Percentiles rank a stretch among this genome's conserved stretches.
These are phyloP conservation scores for Tenthredo notha DNA, from an alignment of 2,888 invertebrate genomes.

Conservation along the genomic window DNA sequence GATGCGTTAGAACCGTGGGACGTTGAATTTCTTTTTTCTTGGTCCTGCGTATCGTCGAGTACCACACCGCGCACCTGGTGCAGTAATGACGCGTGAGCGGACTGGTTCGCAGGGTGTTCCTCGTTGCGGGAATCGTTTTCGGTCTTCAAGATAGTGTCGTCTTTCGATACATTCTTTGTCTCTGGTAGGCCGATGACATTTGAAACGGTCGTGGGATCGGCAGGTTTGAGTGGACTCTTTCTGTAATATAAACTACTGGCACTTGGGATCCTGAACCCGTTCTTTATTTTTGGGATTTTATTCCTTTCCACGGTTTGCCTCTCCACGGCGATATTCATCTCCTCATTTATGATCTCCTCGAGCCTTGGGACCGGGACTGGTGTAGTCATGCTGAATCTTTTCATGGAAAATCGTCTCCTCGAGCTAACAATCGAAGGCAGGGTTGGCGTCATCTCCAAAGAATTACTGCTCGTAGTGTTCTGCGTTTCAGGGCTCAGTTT, in stretches of 20 bases:
- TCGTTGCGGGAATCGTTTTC: slow-evolving; percentile 51
- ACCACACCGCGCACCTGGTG: slow-evolving; percentile 56
- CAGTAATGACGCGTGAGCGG: slow-evolving; percentile 65
- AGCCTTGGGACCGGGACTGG: slow-evolving; percentile 60
- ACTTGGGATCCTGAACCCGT: slow-evolving; percentile 64
- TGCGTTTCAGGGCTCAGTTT: slow-evolving; percentile 80
- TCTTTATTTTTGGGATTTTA: slow-evolving; percentile 70
- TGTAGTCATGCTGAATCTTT: slow-evolving; percentile 63
- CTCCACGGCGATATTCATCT: slow-evolving; percentile 72
- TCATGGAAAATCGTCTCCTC: slow-evolving; percentile 68
- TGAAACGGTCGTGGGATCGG: slow-evolving; percentile 69
- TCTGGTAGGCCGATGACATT: slow-evolving; percentile 67
- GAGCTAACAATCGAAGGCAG: slow-evolving; percentile 63
- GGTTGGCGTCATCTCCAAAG: slow-evolving; percentile 67
- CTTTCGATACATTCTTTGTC: slow-evolving; percentile 60
- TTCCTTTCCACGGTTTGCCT: slow-evolving; percentile 72
- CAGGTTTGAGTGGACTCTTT: slow-evolving; percentile 59
- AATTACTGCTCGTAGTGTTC: slow-evolving; percentile 69
- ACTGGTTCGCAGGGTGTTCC: slow-evolving; percentile 62
- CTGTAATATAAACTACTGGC: slow-evolving; percentile 67
- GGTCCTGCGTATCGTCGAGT: slow-evolving; percentile 57
- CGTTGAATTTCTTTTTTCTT: slow-evolving; percentile 61
- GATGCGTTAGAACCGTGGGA: slow-evolving; percentile 62
- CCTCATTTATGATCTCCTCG: slow-evolving; percentile 73
- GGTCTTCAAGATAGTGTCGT: slow-evolving; percentile 52